phyloP scores from a whole-genome alignment of 2,888 invertebrate species.

The Ganaspis brasiliensis region DNA sequence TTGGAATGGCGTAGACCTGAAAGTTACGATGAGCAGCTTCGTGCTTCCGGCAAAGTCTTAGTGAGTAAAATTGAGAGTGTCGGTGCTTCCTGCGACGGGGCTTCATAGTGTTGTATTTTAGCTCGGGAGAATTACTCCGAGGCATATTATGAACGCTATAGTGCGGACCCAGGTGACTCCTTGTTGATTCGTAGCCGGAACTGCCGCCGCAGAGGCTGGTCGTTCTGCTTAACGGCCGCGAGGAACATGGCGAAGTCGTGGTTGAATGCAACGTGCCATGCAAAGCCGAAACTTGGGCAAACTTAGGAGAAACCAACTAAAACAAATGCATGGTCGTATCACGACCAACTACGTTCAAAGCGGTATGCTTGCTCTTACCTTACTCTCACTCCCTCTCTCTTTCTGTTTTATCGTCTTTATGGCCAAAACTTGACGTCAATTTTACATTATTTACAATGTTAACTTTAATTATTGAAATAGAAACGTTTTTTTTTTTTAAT shows the following conservation, averaged over 20 bases:
- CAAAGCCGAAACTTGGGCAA: constrained; percentile 77
- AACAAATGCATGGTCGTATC: constrained; percentile 68
- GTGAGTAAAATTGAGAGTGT: constrained; percentile 71
- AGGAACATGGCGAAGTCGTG: constrained; percentile 71
- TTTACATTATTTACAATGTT: neutral
- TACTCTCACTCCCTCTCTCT: neutral
- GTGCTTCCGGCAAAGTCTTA: constrained; percentile 73
- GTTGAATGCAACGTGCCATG: constrained; percentile 76
- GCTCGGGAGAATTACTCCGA: constrained; percentile 76
- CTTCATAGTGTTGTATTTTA: constrained; percentile 76
- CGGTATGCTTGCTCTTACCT: constrained; percentile 36
- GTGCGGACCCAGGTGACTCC: constrained; percentile 79
- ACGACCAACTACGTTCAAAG: constrained; percentile 42
- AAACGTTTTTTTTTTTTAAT: too few species aligned
- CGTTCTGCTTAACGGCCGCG: constrained; percentile 71
- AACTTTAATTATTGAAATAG: neutral
- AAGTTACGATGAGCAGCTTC: constrained; percentile 68
- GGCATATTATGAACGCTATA: constrained; percentile 77
- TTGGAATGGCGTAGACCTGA: constrained; percentile 77
- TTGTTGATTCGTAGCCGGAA: constrained; percentile 82
- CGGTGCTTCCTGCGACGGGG: constrained; percentile 76
- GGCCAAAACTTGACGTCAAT: constrained; percentile 22
- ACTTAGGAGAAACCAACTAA: constrained; percentile 78
- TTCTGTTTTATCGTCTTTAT: neutral
- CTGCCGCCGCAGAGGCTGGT: constrained; percentile 73